Base-by-base conservation (phyloP, 2,888 invertebrate species). In the Prostheceraeus crozeri region DNA sequence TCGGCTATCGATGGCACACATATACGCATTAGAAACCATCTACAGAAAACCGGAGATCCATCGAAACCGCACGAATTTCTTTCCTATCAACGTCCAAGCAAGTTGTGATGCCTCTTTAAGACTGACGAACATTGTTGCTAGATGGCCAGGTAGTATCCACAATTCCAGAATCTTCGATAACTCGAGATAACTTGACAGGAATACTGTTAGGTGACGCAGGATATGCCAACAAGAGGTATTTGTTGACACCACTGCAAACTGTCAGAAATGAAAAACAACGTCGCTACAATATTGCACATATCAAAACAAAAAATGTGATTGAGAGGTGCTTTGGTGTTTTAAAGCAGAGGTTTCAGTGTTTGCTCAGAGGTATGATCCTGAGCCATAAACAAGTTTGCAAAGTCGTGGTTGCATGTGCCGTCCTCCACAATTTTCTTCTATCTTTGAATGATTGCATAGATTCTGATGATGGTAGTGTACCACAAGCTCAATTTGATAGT, bases 131-230 rank as follows among this genome's bases (percentile, higher is more conserved):
- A 48, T 48, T 40, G 25, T 48, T 25, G 48, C 48, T 28, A 25
- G 48, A 48, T 48, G 48, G 48, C 48, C 48, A 25, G 48, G 48
- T 21, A 48, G 48, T 48, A 48, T 30, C 28, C 48, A 48, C 25
- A 16, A 48, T 30, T 11, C 48, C 25, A 25, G 23, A 25, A 48
- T 48, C 6, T 48, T 48, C 25, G 48, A 48, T 30, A 48, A 48
- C 28, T 48, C 48, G 25, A 23, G 48, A 48, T 25, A 48, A 48
- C 48, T 48, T 28, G 28, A 48, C 28, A n/a, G 21, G 23, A 30
- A 48, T 48, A 25, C 16, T 48, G 16, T 40, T 40, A 23, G 40
- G 40, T 40, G 6, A 40, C n/a, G 40, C n/a, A 16, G 40, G 40
- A 16, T 40, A 40, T 40, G 40, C 19, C 19, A 16, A 23, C 40